Percentiles rank a stretch among this genome's conserved stretches.
Conservation (phyloP, 2,113 vertebrate species). For the Cyrtonyx montezumae region DNA sequence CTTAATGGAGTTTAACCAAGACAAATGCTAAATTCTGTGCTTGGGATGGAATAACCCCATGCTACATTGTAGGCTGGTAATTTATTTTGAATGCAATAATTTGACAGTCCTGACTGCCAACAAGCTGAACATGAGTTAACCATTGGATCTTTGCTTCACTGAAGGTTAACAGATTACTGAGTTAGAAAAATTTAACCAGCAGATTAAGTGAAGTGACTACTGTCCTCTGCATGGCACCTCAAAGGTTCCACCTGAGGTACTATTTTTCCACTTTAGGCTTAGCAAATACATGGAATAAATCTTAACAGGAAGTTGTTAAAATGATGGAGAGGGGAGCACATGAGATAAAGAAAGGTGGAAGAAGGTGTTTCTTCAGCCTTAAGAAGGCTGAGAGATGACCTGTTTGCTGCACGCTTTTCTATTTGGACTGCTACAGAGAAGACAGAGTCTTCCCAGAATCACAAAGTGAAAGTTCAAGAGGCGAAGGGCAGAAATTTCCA, state of each 20-base stretch:
- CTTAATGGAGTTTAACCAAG: background rate
- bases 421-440: background rate
- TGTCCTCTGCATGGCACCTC: background rate
- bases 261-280: background rate
- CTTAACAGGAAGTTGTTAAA: background rate
- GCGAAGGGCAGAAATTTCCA: background rate
- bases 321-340: background rate
- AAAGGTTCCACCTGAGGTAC: background rate
- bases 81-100: background rate
- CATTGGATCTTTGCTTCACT: background rate
- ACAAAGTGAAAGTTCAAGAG: background rate
- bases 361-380: background rate
- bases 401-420: background rate
- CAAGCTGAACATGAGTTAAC: background rate
- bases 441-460: background rate
- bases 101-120: background rate
- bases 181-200: background rate
- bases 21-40: background rate
- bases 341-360: background rate
- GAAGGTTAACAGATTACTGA: background rate
- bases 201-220: fast-evolving
- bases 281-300: fast-evolving
- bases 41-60: background rate
- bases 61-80: background rate
- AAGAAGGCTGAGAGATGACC: background rate